Evolutionary conservation across 2,888 invertebrate species (phyloP), one percentile per base, ranked within the genome.

Genomic region (Sphaerophoria taeniata): DNA sequence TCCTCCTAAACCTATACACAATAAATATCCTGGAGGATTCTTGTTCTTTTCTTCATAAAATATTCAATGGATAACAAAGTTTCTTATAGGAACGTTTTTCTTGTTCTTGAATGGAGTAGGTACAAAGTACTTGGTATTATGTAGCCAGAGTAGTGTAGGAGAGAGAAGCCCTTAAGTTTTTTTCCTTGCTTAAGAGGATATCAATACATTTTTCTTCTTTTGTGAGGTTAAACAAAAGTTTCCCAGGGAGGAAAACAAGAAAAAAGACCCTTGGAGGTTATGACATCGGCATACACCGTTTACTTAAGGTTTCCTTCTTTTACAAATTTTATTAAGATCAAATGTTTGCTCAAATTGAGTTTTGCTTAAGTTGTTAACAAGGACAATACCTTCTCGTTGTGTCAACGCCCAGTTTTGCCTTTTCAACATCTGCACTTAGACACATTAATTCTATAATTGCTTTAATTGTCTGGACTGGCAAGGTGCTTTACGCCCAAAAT

Each of bases 1-100:
- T 24, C 60, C 60, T 39, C 60, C 43, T 24, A 43, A 6, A 7
- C 61, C 49, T 39, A 31, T 53, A 56, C 53, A 53, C 53, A 47
- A 24, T 24, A 24, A 24, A 51, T 45, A 71, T 81, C 49, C 33
- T 65, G 51, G 16, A 53, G 63, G 73, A 69, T 58, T 43, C 55
- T 49, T 36, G 61, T 73, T 58, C 73, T 53, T 60, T 73, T 24
- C 45, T 43, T 51, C 67, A 73, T 83, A 73, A 78, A 70, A 70
- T 83, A 83, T 83, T 74, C 79, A 79, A 83, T 83, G 53, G 70
- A 83, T 73, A 53, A 11, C 36, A 58, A 67, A 53, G 45, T 65
- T 65, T 49, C n/a, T n/a, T n/a, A n/a, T n/a, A n/a, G n/a, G n/a
- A n/a, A n/a, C 43, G 39, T 61, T 49, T 36, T 31, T 60, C 51